Base-by-base conservation (phyloP, 2,797 vertebrate species). In the Rhynchotus rufescens region DNA sequence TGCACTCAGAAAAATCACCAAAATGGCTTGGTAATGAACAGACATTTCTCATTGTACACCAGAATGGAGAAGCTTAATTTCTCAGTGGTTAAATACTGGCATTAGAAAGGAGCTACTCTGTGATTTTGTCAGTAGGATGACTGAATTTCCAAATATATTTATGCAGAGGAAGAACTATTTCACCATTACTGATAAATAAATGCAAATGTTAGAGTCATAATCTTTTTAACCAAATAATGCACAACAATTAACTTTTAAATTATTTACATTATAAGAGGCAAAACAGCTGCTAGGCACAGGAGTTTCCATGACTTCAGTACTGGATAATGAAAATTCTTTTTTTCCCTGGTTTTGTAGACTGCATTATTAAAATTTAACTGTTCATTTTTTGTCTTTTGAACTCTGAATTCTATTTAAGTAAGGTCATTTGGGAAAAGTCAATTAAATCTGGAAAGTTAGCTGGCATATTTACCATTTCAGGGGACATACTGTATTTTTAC, bases 161-260 rank as follows among this genome's bases (percentile, higher is more conserved):
- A 51, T 36, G 69, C 77, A 36, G 59, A 88, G 89, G 56, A 93
- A 92, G 80, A 85, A 34, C 88, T 67, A 62, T 77, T 90, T 92
- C 59, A 42, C 93, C 68, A 73, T 92, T 90, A 78, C 78, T 84
- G 83, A 86, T 89, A 89, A 94, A 94, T 84, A 96, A 86, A 94
- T 86, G 90, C 85, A 76, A 85, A 87, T 84, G 81, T 84, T 91
- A 60, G 82, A 94, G 83, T 74, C 83, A 65, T 92, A 96, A 94
- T 93, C 88, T 89, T 83, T 86, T 94, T 84, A 93, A 86, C 86
- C 93, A 93, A 95, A 95, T 88, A 95, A 90, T 72, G 86, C 78
- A 92, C 86, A 94, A 81, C 86, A 91, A 93, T 95, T 95, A 94
- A 91, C 74, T 82, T 92, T 93, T 96, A 93, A 93, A 96, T 97